phyloP scores from a whole-genome alignment of 1,140 invertebrate genomes.

The Pristionchus pacificus region DNA sequence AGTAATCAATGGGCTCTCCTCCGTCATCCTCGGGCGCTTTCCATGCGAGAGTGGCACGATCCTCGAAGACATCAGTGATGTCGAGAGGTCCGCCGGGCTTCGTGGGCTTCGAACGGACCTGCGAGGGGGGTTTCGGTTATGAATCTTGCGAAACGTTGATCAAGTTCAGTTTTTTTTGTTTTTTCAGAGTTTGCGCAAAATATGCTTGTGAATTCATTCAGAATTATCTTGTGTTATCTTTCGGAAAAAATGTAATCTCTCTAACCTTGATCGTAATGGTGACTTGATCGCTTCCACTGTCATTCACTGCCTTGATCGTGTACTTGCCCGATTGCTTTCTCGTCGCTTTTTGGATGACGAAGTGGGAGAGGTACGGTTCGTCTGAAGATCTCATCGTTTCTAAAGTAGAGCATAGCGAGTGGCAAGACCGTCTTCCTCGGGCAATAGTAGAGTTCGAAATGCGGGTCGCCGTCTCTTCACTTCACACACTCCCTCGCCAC shows the following conservation, averaged over 20 bases:
- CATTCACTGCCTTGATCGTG: conserved; percentile 69
- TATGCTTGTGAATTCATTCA: too few relatives aligned
- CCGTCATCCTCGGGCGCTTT: conserved; percentile 89
- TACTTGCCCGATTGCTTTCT: conserved; percentile 82
- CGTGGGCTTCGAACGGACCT: conserved; percentile 71
- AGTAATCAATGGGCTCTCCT: conserved; percentile 73
- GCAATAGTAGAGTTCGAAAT: too few relatives aligned
- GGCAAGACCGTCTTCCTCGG: too few relatives aligned
- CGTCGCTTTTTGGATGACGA: conserved; percentile 77
- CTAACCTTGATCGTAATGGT: conserved; percentile 51
- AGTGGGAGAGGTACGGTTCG: conserved; percentile 85
- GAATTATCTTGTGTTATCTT: conserved; percentile 54
- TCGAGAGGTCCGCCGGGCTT: conserved; percentile 71
- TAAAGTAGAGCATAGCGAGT: too few relatives aligned
- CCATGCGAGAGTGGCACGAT: conserved; percentile 89
- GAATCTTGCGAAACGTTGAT: conserved; percentile 74
- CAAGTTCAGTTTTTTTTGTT: conserved; percentile 86
- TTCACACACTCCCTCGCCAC: too few relatives aligned
- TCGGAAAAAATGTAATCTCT: conserved; percentile 50
- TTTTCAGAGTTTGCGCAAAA: background rate
- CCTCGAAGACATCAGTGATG: conserved; percentile 86
- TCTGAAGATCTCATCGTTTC: conserved; percentile 57
- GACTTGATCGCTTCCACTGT: conserved; percentile 49
- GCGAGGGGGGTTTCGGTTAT: background rate
- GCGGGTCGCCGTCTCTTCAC: too few relatives aligned